Base-by-base conservation (phyloP, 2,888 invertebrate genomes). In the Ophion costatus region DNA sequence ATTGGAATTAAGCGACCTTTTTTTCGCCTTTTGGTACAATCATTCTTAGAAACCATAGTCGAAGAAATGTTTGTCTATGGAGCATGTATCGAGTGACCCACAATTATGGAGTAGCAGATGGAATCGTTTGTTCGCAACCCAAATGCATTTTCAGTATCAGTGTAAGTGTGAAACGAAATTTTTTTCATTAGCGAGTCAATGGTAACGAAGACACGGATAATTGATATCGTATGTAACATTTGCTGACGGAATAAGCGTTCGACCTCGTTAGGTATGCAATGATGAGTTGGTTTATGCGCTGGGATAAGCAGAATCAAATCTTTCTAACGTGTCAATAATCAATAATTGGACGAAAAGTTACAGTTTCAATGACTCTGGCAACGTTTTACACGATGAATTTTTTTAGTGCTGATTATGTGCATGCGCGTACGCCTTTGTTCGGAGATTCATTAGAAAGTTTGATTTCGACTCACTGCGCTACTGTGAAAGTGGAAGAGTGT, bases 121-220 rank as follows among this genome's bases (percentile, higher is more conserved):
- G 69, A 74, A 80, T 80, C 63, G 56, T 84, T 83, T 75, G 24
- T 63, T 64, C 69, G 76, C 66, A 80, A 84, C 74, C 80, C 83
- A 79, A 84, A 87, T 87, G 90, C 90, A 92, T 91, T 92, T 92
- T 92, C 92, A 92, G 92, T 92, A 92, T 92, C 92, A 90, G 90
- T 88, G 69, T 66, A 75, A 67, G 78, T 84, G 74, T 70, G 71
- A 76, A 70, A 81, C 33, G 69, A 69, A 14, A 38, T 73, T 66
- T 42, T 42, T 45, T 51, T 51, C 70, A 67, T 45, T 71, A 79
- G 82, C 69, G 45, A 75, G 70, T 38, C 56, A 42, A 67, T 71
- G 71, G 38, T 63, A 59, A 75, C 45, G 66, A 33, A 73, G 33
- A 20, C 51, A 59, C 42, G 24, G 51, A 51, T 22, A 71, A 70